A percentile compares a stretch with the other conserved stretches of the same genome.
Conservation (phyloP, 2,888 invertebrate species). For the Linyphia triangularis region DNA sequence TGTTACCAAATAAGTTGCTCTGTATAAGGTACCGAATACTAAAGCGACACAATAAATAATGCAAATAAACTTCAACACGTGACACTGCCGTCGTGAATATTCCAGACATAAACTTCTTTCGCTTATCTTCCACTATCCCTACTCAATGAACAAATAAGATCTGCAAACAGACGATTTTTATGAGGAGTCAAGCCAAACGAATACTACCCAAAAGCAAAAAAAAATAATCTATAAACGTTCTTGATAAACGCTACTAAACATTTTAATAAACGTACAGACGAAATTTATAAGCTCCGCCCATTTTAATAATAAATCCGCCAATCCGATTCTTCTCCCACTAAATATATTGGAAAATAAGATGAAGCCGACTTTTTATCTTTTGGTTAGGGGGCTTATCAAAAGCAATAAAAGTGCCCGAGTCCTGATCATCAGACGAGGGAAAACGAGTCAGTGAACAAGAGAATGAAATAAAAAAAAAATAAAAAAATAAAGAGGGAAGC, state of each 20-base stretch:
- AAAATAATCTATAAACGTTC: not conserved
- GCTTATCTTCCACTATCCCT: not conserved
- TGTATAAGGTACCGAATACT: not conserved
- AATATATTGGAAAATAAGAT: conserved; percentile 68
- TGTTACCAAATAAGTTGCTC: not conserved
- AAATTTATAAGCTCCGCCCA: conserved; percentile 64
- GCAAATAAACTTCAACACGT: conserved; percentile 24
- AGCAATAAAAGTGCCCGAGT: conserved; percentile 64
- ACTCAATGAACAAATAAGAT: conserved; percentile 30
- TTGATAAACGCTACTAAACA: conserved; percentile 34
- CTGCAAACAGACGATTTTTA: conserved; percentile 44
- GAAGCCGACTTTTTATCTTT: conserved; percentile 65
- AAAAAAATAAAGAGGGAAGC: conserved; percentile 47
- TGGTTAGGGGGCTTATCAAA: conserved; percentile 64
- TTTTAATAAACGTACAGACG: conserved; percentile 68
- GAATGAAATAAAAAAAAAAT: conserved; percentile 48
- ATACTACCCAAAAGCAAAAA: not conserved
- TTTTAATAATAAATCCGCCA: conserved; percentile 71
- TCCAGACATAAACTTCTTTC: conserved; percentile 26
- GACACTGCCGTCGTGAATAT: not conserved
- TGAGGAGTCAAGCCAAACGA: conserved; percentile 24
- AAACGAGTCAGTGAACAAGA: conserved; percentile 17
- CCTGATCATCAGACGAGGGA: conserved; percentile 66
- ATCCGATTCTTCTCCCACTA: conserved; percentile 47
- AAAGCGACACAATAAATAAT: conserved; percentile 5